Evolutionary conservation across 1,140 invertebrate species (phyloP), one percentile per base, ranked within the genome.

Genomic region (Hesperophylax magnus): DNA sequence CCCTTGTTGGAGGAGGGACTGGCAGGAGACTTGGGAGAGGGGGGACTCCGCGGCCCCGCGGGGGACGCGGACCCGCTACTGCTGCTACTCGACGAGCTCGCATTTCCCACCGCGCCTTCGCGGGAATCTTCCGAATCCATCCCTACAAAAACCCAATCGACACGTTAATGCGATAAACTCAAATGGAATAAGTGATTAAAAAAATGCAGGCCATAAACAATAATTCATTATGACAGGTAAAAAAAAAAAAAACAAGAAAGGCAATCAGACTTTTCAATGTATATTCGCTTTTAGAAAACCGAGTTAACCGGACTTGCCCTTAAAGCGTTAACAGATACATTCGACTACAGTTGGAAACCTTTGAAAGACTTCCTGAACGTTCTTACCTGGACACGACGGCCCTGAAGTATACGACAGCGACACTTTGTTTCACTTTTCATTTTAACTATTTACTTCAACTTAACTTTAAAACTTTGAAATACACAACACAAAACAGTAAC

Each of bases 111-210:
- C 83, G 80, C 85, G 82, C 86, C 88, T 87, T 89, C 88, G 82
- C 87, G 86, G 77, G 89, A 90, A 85, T 90, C 89, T 86, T 90
- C 89, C 39, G 89, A 90, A 85, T 90, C 89, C 89, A 90, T 90
- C 81, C 85, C 88, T 90, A 88, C 80, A 88, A 86, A 84, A 71
- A 85, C 60, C 60, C 39, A 69, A 77, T 15, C 31, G 63, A 22
- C 60, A 39, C 17, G 39, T 75, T 34, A 63, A 20, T 20, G 47
- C 39, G 11, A 27, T 34, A 22, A 24, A 75, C 17, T 58, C 56
- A 58, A 58, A 6, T 31, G 34, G 15, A 7, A 75, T 5, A 56
- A 75, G 60, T 75, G n/a, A 75, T 34, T n/a, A 75, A 75, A 75
- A 56, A 75, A 58, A 56, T 24, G 11, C 72, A 58, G 72, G 52